Evolutionary conservation across 2,888 invertebrate species (phyloP), one percentile per base, ranked within the genome.

Genomic region (Campoplex capitator): DNA sequence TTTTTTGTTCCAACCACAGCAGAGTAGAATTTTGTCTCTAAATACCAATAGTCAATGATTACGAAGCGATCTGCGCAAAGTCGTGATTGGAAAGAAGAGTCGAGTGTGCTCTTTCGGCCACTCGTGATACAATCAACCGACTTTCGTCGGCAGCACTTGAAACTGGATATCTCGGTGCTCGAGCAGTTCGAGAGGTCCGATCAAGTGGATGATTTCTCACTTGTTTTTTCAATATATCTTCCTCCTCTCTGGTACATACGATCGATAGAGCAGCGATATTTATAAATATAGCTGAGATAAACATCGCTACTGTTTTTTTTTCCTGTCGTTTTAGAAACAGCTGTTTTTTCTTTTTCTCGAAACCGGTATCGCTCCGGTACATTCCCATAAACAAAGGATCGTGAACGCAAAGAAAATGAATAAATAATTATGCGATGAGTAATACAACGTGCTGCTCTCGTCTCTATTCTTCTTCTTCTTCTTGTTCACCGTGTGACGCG

Each of bases 371-470:
- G 65, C 42, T 42, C 58, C 62, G 28, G 23, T 67, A n/a, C n/a
- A 77, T 67, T 68, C 65, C 28, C 75, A 38, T 45, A 62, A 42
- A 65, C 28, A 71, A 76, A 71, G 62, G 16, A 73, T 67, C 45
- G 62, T 23, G 70, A 62, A 54, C 42, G 65, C 58, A n/a, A 35
- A 51, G 35, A 68, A 80, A 78, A 81, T 78, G 78, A 68, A 67
- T 48, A 56, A 83, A 87, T 83, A 68, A 74, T 83, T 56, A 32
- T 71, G 65, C 75, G 87, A 85, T 85, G 85, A 87, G 79, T 83
- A 87, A 85, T 73, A 23, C 76, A 54, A 76, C 48, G 65, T 51
- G 32, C 62, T 51, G 48, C 23, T 23, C 23, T 67, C 38, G 56
- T 42, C 70, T 58, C 23, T 23, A 23, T 23, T 23, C 23, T 51